Evolutionary conservation across 2,113 vertebrate genomes (phyloP).

Genomic region (Clarias magur): DNA sequence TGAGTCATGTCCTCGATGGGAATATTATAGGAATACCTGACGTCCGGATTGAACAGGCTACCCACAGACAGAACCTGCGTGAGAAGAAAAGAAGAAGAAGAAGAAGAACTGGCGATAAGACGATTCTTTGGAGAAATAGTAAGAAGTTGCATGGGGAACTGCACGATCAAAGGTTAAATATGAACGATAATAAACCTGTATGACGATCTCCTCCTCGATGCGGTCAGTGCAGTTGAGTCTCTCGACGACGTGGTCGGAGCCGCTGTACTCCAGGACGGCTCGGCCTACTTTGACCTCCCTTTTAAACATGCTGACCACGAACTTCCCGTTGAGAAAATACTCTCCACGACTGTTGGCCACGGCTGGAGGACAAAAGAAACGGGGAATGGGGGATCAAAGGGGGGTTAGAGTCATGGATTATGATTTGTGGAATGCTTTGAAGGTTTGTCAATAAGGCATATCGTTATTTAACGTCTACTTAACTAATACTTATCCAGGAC

Average conservation of each 20-base stretch:
- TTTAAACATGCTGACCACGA: slow-evolving; percentile 99
- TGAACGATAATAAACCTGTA: slow-evolving; percentile 78
- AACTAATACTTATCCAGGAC: not conserved
- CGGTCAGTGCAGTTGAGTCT: slow-evolving; percentile 96
- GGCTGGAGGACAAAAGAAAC: slow-evolving; percentile 71
- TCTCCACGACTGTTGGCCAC: slow-evolving; percentile 90
- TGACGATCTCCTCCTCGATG: slow-evolving; percentile 88
- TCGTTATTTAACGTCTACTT: too few species aligned
- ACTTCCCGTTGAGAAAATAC: slow-evolving; percentile 96
- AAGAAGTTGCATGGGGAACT: not conserved
- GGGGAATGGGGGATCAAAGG: slow-evolving; percentile 36
- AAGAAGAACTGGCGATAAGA: not conserved
- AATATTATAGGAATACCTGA: slow-evolving; percentile 95
- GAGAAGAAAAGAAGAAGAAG: not conserved
- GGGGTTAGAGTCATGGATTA: not conserved
- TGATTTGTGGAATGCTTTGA: not conserved
- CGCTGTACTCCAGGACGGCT: slow-evolving; percentile 93
- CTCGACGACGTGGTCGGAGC: slow-evolving; percentile 88
- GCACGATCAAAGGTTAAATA: not conserved
- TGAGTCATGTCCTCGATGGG: slow-evolving; percentile 93
- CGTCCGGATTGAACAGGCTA: slow-evolving; percentile 91
- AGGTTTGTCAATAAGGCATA: not conserved
- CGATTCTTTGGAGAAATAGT: not conserved
- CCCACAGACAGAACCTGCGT: slow-evolving; percentile 92
- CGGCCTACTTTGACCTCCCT: slow-evolving; percentile 94